phyloP scores from a whole-genome alignment of 2,113 vertebrate genomes.

The Papio anubis region DNA sequence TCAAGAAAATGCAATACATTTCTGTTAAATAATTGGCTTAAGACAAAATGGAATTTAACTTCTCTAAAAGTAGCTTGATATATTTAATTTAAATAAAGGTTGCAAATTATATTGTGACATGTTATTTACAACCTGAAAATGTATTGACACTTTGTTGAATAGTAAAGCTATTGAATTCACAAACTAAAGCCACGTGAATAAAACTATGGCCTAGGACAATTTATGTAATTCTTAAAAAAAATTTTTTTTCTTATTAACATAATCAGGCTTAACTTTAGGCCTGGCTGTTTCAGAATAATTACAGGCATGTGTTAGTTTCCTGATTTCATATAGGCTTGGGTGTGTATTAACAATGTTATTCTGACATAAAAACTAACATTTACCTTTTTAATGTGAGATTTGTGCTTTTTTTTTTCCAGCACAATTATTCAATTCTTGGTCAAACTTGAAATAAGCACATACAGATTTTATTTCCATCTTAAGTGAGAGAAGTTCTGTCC shows the following conservation, averaged over 20 bases:
- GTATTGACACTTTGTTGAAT: neutral
- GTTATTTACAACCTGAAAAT: neutral
- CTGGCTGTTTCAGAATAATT: neutral
- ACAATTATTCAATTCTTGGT: neutral
- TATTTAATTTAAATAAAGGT: constrained; percentile 13
- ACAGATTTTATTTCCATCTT: neutral
- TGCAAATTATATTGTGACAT: neutral
- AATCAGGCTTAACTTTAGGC: neutral
- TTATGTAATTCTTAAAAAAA: neutral
- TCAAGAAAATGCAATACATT: neutral
- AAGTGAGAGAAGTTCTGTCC: neutral
- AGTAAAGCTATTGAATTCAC: neutral
- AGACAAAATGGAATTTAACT: constrained; percentile 10
- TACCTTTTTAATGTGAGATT: neutral
- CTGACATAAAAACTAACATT: constrained; percentile 33
- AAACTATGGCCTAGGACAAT: neutral
- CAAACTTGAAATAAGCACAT: neutral
- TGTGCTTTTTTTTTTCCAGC: neutral
- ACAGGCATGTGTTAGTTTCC: neutral
- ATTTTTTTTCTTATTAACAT: neutral
- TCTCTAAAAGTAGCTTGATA: neutral
- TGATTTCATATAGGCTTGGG: neutral
- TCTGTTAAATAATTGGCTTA: constrained; percentile 22
- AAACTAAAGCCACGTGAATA: constrained; percentile 1
- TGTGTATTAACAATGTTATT: neutral